Percentiles rank a stretch among this genome's conserved stretches.
Evolutionary conservation across 2,888 invertebrate genomes (phyloP).

Genomic region (Heliconius aoede): DNA sequence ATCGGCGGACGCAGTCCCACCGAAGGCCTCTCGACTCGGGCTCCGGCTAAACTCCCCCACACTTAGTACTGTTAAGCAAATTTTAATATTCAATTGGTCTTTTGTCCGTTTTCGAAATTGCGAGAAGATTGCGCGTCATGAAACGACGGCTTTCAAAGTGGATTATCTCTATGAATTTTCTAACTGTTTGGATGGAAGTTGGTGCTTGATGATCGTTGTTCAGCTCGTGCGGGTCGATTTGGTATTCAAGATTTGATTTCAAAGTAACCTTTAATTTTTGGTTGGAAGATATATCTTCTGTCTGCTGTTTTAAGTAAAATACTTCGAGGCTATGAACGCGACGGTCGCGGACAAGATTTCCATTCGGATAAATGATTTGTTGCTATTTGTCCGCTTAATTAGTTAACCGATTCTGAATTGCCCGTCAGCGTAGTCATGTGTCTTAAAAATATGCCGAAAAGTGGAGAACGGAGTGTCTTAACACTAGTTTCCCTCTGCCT

Average conservation of each 20-base stretch:
- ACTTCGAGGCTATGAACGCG: too few relatives aligned
- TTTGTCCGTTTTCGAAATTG: conserved; percentile 58
- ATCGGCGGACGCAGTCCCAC: conserved; percentile 76
- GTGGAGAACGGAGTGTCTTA: neutral
- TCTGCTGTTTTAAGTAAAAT: too few relatives aligned
- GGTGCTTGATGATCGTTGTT: conserved; percentile 6
- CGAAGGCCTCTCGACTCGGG: conserved; percentile 77
- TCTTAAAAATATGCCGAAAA: too few relatives aligned
- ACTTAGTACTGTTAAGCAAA: conserved; percentile 78
- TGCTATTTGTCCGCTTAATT: neutral
- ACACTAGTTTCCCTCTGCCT: neutral
- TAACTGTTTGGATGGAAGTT: conserved; percentile 14
- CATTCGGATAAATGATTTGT: too few relatives aligned
- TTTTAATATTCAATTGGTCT: conserved; percentile 82
- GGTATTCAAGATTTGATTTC: neutral
- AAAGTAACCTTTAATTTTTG: neutral
- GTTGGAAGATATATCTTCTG: too few relatives aligned
- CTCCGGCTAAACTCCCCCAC: conserved; percentile 68
- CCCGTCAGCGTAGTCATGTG: neutral
- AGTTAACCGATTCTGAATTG: neutral
- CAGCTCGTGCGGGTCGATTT: neutral
- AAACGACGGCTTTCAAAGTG: conserved; percentile 41
- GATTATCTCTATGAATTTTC: conserved; percentile 39
- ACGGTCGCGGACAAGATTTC: too few relatives aligned
- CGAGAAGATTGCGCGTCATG: conserved; percentile 50